These are phyloP conservation scores for Ferdinandea cuprea DNA, from an alignment of 2,888 invertebrate species.

Conservation along the genomic window DNA sequence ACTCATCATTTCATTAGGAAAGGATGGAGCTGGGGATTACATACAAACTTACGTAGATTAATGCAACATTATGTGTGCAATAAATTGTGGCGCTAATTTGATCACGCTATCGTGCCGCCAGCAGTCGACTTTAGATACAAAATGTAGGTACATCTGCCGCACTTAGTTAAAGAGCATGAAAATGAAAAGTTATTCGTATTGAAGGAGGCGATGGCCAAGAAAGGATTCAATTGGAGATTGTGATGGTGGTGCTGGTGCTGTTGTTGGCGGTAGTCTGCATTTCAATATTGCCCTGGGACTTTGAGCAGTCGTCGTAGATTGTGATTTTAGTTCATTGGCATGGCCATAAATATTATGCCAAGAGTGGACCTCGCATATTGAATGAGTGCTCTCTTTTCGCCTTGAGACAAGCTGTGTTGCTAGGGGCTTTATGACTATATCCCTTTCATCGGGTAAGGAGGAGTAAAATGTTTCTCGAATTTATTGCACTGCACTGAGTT, in stretches of 20 bases:
- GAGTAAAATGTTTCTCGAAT: constrained; percentile 30
- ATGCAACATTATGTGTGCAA: constrained; percentile 22
- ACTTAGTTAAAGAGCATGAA: constrained; percentile 31
- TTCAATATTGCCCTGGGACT: constrained; percentile 35
- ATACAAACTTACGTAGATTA: neutral
- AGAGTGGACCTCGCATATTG: constrained; percentile 34
- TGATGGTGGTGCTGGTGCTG: constrained; percentile 20
- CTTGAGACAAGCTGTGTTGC: neutral
- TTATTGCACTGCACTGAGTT: constrained; percentile 44
- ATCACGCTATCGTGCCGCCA: constrained; percentile 33
- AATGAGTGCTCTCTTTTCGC: neutral
- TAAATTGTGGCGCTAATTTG: constrained; percentile 70
- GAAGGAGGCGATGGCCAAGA: constrained; percentile 20
- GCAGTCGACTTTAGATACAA: constrained; percentile 25
- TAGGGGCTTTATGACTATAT: neutral
- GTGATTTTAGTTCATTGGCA: constrained; percentile 56
- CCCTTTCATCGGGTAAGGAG: constrained; percentile 14
- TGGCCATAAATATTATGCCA: constrained; percentile 39
- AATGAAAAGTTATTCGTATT: constrained; percentile 56
- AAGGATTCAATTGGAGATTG: constrained; percentile 58
- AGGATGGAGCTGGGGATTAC: neutral
- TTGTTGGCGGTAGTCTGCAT: constrained; percentile 28
- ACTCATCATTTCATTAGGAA: constrained; percentile 65
- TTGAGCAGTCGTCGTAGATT: constrained; percentile 38
- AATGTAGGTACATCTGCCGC: constrained; percentile 31